Percentiles rank a stretch among this genome's conserved stretches.
Evolutionary conservation across 2,888 invertebrate species (phyloP).

Genomic region (Diogma glabrata): DNA sequence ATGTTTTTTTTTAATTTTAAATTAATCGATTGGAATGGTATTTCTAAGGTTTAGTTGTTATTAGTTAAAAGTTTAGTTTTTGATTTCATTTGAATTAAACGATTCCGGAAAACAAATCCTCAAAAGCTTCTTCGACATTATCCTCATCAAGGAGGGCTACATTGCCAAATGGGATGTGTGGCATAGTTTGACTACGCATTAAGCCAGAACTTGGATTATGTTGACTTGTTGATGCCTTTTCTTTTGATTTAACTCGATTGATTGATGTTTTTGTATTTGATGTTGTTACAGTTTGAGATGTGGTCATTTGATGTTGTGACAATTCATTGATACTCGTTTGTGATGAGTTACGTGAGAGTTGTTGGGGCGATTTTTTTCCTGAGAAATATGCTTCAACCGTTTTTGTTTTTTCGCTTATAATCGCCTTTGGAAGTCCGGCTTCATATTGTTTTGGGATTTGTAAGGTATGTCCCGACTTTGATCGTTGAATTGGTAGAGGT

Average conservation of each 20-base stretch:
- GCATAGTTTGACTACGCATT: constrained; percentile 65
- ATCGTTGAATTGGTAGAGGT: constrained; percentile 37
- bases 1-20: too few species aligned
- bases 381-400: constrained; percentile 64
- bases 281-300: constrained; percentile 22
- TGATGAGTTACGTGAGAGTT: constrained; percentile 24
- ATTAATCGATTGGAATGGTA: too few species aligned
- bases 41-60: too few species aligned
- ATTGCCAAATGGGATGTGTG: constrained; percentile 53
- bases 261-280: constrained; percentile 27
- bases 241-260: constrained; percentile 39
- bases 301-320: constrained; percentile 17
- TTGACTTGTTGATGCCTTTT: constrained; percentile 38
- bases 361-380: constrained; percentile 37
- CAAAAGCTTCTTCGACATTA: constrained; percentile 81
- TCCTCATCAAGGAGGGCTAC: constrained; percentile 52
- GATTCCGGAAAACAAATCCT: constrained; percentile 49
- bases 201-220: constrained; percentile 42
- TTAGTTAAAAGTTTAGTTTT: too few species aligned
- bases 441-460: constrained; percentile 70
- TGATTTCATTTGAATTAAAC: too few species aligned
- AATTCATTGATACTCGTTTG: constrained; percentile 21
- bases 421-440: constrained; percentile 58
- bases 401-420: constrained; percentile 54
- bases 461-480: constrained; percentile 64